These are phyloP conservation scores for Coregonus suidteri DNA, from an alignment of 2,797 vertebrate genomes.

Conservation along the genomic window DNA sequence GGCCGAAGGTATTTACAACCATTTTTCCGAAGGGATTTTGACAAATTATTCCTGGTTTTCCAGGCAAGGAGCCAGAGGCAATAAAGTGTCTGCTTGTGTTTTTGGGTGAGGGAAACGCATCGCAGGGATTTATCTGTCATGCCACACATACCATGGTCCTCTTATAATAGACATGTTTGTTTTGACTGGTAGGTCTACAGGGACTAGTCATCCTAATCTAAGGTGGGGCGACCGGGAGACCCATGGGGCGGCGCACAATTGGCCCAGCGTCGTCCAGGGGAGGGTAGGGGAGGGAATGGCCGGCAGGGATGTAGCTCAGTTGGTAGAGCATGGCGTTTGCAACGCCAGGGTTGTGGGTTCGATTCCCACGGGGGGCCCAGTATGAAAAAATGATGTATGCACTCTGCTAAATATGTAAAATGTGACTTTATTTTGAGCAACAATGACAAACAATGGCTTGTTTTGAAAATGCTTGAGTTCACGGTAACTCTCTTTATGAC, in stretches of 20 bases:
- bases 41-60: conserved; percentile 66
- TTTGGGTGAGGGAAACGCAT: conserved; percentile 50
- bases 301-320: no score
- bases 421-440: background rate
- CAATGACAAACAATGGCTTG: background rate
- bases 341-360: no score
- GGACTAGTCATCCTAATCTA: background rate
- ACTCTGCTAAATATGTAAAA: no score
- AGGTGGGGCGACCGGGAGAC: background rate
- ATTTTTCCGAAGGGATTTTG: conserved; percentile 55
- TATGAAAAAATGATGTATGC: no score
- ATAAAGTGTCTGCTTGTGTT: conserved; percentile 52
- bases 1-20: conserved; percentile 47
- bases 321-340: no score
- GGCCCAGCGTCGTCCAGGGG: no score
- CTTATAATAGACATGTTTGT: background rate
- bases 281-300: no score
- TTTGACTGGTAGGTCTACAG: background rate
- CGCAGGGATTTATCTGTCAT: conserved; percentile 37
- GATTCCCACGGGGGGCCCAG: no score
- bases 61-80: conserved; percentile 64
- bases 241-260: no score
- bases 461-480: background rate
- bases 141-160: conserved; percentile 11
- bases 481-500: no score